These are phyloP conservation scores for Aricia artaxerxes DNA, from an alignment of 2,888 invertebrate species.

Conservation along the genomic window DNA sequence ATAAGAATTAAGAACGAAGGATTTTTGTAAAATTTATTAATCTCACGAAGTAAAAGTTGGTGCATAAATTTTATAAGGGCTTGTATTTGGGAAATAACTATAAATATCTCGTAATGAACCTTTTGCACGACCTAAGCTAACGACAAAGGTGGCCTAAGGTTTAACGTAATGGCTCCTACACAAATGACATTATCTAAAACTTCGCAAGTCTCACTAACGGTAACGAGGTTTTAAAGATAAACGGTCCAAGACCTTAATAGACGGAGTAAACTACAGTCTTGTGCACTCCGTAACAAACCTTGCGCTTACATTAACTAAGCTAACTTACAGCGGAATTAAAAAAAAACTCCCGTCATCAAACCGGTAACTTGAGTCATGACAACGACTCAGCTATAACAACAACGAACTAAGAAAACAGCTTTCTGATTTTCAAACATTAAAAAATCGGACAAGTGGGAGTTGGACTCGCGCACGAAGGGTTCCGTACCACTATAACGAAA, in stretches of 20 bases:
- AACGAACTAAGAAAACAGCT: too few species aligned
- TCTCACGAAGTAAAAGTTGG: not conserved
- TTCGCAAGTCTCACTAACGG: conserved; percentile 29
- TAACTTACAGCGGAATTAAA: not conserved
- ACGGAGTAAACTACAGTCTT: conserved; percentile 5
- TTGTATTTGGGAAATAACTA: conserved; percentile 1
- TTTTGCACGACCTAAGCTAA: conserved; percentile 35
- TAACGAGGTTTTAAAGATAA: conserved; percentile 34
- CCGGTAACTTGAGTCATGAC: too few species aligned
- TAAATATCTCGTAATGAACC: conserved; percentile 21
- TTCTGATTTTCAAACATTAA: too few species aligned
- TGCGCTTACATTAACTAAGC: not conserved
- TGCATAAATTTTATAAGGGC: not conserved
- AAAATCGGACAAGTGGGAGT: too few species aligned
- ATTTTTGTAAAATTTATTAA: not conserved
- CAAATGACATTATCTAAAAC: conserved; percentile 35
- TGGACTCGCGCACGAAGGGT: too few species aligned
- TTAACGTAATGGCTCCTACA: conserved; percentile 37
- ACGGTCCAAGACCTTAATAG: conserved; percentile 27
- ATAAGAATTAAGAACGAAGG: not conserved
- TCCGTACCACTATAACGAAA: too few species aligned
- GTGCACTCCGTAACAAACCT: not conserved
- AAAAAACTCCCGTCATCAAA: not conserved
- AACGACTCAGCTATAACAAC: too few species aligned
- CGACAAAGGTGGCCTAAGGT: conserved; percentile 36